Conservation (phyloP, 2,797 vertebrate species). For the Neoniphon sammara region DNA sequence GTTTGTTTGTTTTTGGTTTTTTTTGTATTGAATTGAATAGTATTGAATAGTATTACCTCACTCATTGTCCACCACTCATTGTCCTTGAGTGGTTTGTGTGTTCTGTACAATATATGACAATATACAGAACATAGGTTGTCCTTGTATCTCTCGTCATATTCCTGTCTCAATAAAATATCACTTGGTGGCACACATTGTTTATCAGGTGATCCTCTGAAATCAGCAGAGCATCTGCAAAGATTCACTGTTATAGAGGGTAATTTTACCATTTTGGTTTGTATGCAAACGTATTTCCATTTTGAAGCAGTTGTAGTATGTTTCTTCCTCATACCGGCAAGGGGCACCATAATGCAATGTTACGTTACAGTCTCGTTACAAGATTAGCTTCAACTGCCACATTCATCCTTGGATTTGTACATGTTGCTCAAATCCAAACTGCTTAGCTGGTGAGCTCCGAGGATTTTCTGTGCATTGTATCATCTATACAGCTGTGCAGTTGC, state of each 20-base stretch:
- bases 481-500: neutral
- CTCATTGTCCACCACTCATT: too few relatives aligned
- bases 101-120: neutral
- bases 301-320: neutral
- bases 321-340: neutral
- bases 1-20: too few relatives aligned
- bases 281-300: neutral
- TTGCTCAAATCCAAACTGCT: neutral
- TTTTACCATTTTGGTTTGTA: neutral
- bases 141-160: neutral
- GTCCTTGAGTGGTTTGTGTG: neutral
- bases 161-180: neutral
- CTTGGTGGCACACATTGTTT: constrained; percentile 1
- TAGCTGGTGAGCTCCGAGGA: neutral
- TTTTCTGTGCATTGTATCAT: neutral
- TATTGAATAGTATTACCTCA: neutral
- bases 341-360: neutral
- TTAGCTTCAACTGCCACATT: neutral
- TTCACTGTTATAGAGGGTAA: neutral
- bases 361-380: neutral
- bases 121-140: neutral
- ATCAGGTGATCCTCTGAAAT: neutral
- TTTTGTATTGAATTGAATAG: constrained; percentile 28
- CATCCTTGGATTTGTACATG: neutral
- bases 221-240: neutral